A percentile compares a stretch with the other conserved stretches of the same genome.
Evolutionary conservation across 1,140 invertebrate species (phyloP).

Genomic region (Sycophaga agraensis): DNA sequence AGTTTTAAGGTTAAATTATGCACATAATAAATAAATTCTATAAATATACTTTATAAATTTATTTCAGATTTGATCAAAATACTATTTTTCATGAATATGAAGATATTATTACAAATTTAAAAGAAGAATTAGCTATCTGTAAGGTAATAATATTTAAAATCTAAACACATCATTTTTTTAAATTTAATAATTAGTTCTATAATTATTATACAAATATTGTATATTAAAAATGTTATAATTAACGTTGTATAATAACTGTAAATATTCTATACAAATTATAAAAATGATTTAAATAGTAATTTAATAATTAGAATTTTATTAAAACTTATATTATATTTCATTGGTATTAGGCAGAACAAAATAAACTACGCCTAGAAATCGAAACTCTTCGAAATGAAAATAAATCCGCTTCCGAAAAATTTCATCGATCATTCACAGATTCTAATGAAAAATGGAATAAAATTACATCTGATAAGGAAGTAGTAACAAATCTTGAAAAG

Average conservation of each 20-base stretch:
- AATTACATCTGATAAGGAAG: slow-evolving; percentile 34
- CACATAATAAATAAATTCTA: neutral
- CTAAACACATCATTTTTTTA: neutral
- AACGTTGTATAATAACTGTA: too few species aligned
- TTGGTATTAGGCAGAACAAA: slow-evolving; percentile 45
- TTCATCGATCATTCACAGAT: slow-evolving; percentile 35
- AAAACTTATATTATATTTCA: neutral
- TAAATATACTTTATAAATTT: slow-evolving; percentile 9
- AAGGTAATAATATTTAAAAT: slow-evolving; percentile 39
- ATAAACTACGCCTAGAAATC: slow-evolving; percentile 39
- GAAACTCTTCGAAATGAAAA: slow-evolving; percentile 39
- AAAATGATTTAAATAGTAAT: slow-evolving; percentile 3
- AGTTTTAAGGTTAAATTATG: slow-evolving; percentile 39
- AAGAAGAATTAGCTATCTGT: slow-evolving; percentile 44
- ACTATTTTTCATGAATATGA: slow-evolving; percentile 40
- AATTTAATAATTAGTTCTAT: slow-evolving; percentile 3
- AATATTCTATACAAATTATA: too few species aligned
- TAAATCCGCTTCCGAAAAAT: slow-evolving; percentile 32
- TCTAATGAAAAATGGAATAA: slow-evolving; percentile 36
- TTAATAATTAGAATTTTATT: neutral
- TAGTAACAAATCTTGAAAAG: slow-evolving; percentile 47
- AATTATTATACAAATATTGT: too few species aligned
- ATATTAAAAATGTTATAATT: too few species aligned
- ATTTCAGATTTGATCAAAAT: slow-evolving; percentile 28
- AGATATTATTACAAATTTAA: slow-evolving; percentile 37